Evolutionary conservation across 2,113 vertebrate species (phyloP).

Genomic region (Gambusia holbrooki): DNA sequence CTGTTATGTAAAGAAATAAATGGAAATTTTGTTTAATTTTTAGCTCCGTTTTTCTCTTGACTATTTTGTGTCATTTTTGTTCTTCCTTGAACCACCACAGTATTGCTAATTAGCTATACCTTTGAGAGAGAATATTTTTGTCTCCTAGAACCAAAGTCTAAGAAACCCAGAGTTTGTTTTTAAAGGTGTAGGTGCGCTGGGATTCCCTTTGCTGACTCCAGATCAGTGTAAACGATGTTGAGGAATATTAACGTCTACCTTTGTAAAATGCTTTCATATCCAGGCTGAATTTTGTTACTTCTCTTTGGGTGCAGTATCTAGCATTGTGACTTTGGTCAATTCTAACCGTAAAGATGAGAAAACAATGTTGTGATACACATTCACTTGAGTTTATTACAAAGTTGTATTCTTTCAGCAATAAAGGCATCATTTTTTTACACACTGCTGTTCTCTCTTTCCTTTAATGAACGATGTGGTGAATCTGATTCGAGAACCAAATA

Average conservation of each 20-base stretch:
- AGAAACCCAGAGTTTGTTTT: slow-evolving; percentile 37
- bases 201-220: slow-evolving; percentile 44
- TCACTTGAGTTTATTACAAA: slow-evolving; percentile 86
- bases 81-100: slow-evolving; percentile 67
- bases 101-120: slow-evolving; percentile 67
- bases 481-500: no score
- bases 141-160: slow-evolving; percentile 76
- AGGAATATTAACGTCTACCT: slow-evolving; percentile 54
- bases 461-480: no score
- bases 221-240: slow-evolving; percentile 38
- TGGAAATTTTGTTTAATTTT: slow-evolving; percentile 52
- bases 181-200: slow-evolving; percentile 63
- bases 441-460: slow-evolving; percentile 44
- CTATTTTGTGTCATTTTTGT: slow-evolving; percentile 49
- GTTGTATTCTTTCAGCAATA: slow-evolving; percentile 99
- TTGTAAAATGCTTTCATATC: slow-evolving; percentile 77
- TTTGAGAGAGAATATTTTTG: slow-evolving; percentile 57
- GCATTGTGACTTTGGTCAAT: slow-evolving; percentile 86
- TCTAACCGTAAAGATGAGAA: slow-evolving; percentile 83
- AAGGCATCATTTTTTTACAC: slow-evolving; percentile 93
- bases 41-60: slow-evolving; percentile 29
- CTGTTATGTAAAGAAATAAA: slow-evolving; percentile 44
- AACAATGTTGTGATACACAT: slow-evolving; percentile 86
- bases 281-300: slow-evolving; percentile 79
- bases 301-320: slow-evolving; percentile 84